Evolutionary conservation across 2,113 vertebrate species (phyloP), one percentile per base, ranked within the genome.

Genomic region (Trematocara nigrifrons): DNA sequence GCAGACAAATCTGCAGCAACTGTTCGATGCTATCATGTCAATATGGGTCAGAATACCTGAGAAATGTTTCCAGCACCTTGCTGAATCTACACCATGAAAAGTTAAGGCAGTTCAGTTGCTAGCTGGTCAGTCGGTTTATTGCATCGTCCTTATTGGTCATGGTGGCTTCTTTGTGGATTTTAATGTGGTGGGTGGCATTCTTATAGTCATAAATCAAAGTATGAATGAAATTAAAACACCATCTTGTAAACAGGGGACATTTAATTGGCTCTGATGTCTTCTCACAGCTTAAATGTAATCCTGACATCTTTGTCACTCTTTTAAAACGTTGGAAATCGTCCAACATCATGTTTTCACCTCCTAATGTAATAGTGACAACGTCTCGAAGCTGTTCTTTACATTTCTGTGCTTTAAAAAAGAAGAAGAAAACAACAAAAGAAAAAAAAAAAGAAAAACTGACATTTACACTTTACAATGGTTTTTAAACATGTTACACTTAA

Each of bases 261-360:
- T 93, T 93, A 94, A 92, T 94, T 90, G 83, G 82, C 84, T 91
- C 49, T 18, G 31, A 88, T 38, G 79, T 92, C 61, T 86, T 76
- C 78, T 80, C 53, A 33, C 56, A 13, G 7, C 74, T 84, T 51
- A n/a, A 76, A 82, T 61, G 80, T 49, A 11, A 51, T 31, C 42
- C 56, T 80, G 11, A 74, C 85, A 80, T 87, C 52, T 59, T 79
- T 10, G 47, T 82, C 40, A 78, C 71, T 38, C 38, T 22, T 42
- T 35, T 52, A 52, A 7, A 56, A 56, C 1, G 69, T 15, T 40
- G 6, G 35, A 82, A 57, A 52, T 40, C 0, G 3, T 79, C 9
- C 47, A 86, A 87, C 79, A 74, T 57, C 13, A 20, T 10, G 6
- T 84, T 80, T 82, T 82, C 54, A 69, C 54, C 35, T 15, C 47